Base-by-base conservation (phyloP, 2,113 vertebrate species). In the Tragelaphus imberbis region DNA sequence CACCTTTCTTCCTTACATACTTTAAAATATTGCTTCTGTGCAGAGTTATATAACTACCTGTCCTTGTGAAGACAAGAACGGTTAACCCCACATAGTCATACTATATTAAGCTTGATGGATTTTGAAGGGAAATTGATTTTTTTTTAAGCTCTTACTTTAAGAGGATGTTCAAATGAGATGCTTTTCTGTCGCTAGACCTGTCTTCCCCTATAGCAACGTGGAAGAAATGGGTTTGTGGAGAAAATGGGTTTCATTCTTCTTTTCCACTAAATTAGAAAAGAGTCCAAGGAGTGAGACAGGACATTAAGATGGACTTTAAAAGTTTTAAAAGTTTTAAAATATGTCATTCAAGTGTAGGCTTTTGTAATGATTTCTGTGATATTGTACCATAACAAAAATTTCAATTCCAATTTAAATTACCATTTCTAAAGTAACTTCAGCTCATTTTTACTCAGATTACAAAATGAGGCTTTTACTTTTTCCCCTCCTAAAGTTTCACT, bases 381-480 rank as follows among this genome's bases (percentile, higher is more conserved):
- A n/a, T 19, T 16, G 6, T 94, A 90, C 47, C 15, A 17, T 71
- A 71, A 89, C 10, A 82, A 19, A 5, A 61, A 91, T 91, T 95
- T 94, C 58, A 90, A 81, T 10, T 94, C 14, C 61, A 55, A 77
- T 80, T 93, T 85, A 92, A 94, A 92, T 84, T 71, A 36, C 25
- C 8, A 0, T 80, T 93, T 89, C 65, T 79, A 79, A 93, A 96
- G 36, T 68, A 93, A 96, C 7, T 51, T 96, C 7, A 68, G 53
- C 27, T 96, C 51, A 91, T 75, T 91, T 96, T 96, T 49, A 79
- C 68, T 96, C 65, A 75, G 61, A 84, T 49, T 88, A 7, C 92
- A 53, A 97, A 90, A 85, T 88, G 25, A 88, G 12, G 81, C 23
- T 75, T 88, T 84, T 63, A 40, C 59, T 93, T 96, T 81, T 96